These are phyloP conservation scores for Tricholaema leucomelas DNA, from an alignment of 2,113 vertebrate species.

Conservation along the genomic window DNA sequence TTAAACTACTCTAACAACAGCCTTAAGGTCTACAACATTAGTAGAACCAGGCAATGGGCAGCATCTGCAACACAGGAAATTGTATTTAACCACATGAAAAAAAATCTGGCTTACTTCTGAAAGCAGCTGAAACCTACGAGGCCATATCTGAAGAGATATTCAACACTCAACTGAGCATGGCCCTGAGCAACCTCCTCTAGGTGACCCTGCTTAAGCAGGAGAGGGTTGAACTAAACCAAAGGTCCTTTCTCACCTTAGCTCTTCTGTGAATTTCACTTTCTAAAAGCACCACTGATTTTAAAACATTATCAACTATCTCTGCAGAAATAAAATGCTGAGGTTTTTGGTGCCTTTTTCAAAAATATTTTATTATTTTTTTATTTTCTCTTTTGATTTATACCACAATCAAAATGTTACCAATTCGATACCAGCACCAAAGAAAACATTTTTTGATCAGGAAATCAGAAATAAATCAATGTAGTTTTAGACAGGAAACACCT, in stretches of 20 bases:
- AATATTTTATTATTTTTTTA: not conserved
- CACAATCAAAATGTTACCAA: not conserved
- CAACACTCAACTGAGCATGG: no score
- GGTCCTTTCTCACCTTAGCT: not conserved
- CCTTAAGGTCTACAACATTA: no score
- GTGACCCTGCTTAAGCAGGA: not conserved
- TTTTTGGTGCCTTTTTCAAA: no score
- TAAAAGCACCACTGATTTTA: not conserved
- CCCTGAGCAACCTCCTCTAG: no score
- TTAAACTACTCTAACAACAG: no score
- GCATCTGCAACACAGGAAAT: no score
- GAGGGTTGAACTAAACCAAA: not conserved
- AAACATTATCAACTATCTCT: not conserved
- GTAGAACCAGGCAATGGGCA: no score
- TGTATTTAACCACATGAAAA: no score
- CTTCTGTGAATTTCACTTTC: not conserved
- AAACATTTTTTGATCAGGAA: not conserved
- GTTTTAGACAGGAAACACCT: not conserved
- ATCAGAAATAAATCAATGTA: not conserved
- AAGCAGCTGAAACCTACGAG: no score
- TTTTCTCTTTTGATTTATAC: not conserved
- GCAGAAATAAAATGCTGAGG: not conserved
- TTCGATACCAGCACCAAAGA: not conserved
- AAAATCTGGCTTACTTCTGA: no score
- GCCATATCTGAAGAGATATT: no score